Percentiles rank a stretch among this genome's conserved stretches.
These are phyloP conservation scores for Echiichthys vipera DNA, from an alignment of 2,797 vertebrate species.

Conservation along the genomic window DNA sequence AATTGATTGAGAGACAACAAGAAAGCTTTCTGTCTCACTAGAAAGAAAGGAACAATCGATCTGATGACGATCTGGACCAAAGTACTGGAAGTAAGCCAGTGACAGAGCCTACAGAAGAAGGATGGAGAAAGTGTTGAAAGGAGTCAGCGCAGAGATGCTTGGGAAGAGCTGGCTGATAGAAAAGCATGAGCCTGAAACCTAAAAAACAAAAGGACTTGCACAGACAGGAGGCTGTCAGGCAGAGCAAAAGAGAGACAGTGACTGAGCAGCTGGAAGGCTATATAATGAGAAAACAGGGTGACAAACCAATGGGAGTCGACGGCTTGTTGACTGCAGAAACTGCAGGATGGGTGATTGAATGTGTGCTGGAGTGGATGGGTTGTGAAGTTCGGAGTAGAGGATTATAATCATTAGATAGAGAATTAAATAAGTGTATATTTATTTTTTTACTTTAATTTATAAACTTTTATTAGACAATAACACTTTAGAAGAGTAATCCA, in stretches of 20 bases:
- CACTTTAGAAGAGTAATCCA: no score
- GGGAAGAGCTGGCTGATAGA: not conserved
- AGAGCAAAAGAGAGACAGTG: not conserved
- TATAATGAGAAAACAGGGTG: not conserved
- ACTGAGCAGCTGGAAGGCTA: not conserved
- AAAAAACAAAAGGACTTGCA: not conserved
- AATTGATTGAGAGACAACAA: not conserved
- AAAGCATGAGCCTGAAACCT: not conserved
- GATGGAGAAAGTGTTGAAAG: not conserved
- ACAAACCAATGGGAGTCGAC: not conserved
- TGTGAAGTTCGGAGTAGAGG: not conserved
- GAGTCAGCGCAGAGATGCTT: slow-evolving; percentile 4
- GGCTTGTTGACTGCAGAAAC: not conserved
- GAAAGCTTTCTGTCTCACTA: not conserved
- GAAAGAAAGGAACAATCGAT: not conserved
- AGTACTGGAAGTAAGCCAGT: not conserved
- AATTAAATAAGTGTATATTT: no score
- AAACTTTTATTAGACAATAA: no score
- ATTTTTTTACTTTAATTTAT: no score
- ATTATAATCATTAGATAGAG: no score
- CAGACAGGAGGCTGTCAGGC: not conserved
- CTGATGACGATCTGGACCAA: not conserved
- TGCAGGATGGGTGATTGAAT: not conserved
- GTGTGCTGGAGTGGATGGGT: not conserved
- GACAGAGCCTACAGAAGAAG: not conserved